Evolutionary conservation across 2,797 vertebrate genomes (phyloP).

Genomic region (Myotis daubentonii): DNA sequence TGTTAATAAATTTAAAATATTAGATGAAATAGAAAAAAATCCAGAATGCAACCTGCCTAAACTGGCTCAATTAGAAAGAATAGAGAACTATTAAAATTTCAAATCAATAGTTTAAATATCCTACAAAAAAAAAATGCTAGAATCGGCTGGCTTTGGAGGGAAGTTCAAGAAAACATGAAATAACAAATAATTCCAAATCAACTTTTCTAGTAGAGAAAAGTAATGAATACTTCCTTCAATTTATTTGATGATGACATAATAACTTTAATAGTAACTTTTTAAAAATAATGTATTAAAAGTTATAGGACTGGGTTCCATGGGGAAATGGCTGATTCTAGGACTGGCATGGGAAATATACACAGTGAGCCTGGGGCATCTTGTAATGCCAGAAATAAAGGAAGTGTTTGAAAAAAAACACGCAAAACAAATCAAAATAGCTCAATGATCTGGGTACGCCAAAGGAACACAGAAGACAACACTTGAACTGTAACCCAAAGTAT

Average conservation of each 20-base stretch:
- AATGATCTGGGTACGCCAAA: background rate
- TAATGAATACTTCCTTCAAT: background rate
- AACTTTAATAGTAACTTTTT: background rate
- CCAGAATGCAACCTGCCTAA: background rate
- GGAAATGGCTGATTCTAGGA: background rate
- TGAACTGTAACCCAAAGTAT: background rate
- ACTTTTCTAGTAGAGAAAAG: background rate
- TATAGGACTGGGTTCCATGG: background rate
- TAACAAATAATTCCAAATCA: constrained; percentile 27
- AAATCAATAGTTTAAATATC: background rate
- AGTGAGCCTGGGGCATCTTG: background rate
- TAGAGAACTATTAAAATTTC: background rate
- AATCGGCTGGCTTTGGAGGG: background rate
- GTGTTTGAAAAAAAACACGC: background rate
- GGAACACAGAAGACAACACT: background rate
- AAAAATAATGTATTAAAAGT: background rate
- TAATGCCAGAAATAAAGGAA: constrained; percentile 21
- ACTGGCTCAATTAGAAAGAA: constrained; percentile 1
- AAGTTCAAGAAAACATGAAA: background rate
- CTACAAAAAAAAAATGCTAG: background rate
- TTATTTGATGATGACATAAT: background rate
- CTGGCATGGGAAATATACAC: background rate
- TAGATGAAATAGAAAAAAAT: background rate
- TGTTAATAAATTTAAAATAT: constrained; percentile 40
- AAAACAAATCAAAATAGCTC: background rate